Evolutionary conservation across 2,797 vertebrate genomes (phyloP), one percentile per base, ranked within the genome.

Genomic region (Loriculus beryllinus): DNA sequence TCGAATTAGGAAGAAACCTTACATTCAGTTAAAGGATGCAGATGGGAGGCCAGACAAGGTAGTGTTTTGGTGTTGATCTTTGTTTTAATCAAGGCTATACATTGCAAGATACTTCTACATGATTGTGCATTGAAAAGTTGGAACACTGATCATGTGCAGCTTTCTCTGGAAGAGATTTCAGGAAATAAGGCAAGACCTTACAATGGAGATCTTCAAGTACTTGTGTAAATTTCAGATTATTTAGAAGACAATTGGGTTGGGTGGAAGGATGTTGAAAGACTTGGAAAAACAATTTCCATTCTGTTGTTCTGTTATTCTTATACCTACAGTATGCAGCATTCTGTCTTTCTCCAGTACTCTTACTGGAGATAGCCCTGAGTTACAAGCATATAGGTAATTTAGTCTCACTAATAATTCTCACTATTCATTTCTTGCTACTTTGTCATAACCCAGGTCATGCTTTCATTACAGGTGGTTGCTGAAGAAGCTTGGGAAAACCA

Each of bases 401-500:
- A 56, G 54, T 33, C 54, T 56, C 54, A 33, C 6, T 64, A 43
- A n/a, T 49, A 71, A 65, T 63, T 91, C 19, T 84, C 15, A 31
- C 13, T 77, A 0, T 71, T 82, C 6, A 18, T 89, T 87, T 91
- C 33, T 14, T 82, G 18, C 31, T 88, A 9, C 35, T 57, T 79
- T 54, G 16, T 75, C 25, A 22, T 96, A 95, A 95, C 64, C 20
- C 15, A 59, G 26, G 12, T 65, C 64, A 3, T 96, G 10, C 70
- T 95, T 97, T 95, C 67, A 69, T 97, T 96, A 10, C 96, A 99
- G 99, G 98, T 99, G 57, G 99, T 99, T 92, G 99, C 99, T 22
- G 99, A 99, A 97, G 99, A 99, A 97, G 99, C 99, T 51, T 99
- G 99, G 99, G 99, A 99, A 97, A 99, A 98, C 96, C 99, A 99